phyloP scores from a whole-genome alignment of 1,140 invertebrate genomes.

The Drepana arcuata region DNA sequence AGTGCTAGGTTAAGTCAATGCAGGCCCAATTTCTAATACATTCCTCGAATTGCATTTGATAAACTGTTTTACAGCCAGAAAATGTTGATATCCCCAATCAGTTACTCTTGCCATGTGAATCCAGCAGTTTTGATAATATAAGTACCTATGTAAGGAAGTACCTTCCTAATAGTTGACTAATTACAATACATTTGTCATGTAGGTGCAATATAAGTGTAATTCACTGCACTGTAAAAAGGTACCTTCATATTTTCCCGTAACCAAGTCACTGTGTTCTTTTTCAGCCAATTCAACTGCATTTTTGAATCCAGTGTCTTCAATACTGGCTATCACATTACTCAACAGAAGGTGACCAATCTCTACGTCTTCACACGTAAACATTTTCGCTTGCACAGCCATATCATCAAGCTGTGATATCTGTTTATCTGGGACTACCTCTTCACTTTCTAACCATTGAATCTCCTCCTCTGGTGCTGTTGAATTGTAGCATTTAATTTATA shows the following conservation, averaged over 20 bases:
- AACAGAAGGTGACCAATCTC: slow-evolving; percentile 67
- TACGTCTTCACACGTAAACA: slow-evolving; percentile 57
- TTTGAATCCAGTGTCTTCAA: slow-evolving; percentile 26
- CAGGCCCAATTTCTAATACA: no score
- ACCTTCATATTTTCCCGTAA: slow-evolving; percentile 83
- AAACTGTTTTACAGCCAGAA: no score
- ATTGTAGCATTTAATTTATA: background rate
- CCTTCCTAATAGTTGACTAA: slow-evolving; percentile 7
- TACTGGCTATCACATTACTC: slow-evolving; percentile 43
- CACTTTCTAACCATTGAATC: slow-evolving; percentile 48
- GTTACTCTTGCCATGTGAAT: no score
- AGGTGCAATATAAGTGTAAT: no score
- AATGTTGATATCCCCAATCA: no score
- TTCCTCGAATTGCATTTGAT: no score
- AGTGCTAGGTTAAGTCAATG: no score
- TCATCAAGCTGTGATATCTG: slow-evolving; percentile 40
- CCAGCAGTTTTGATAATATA: no score
- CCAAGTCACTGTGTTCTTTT: slow-evolving; percentile 79
- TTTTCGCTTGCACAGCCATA: slow-evolving; percentile 42
- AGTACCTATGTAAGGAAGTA: no score
- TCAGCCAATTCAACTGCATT: slow-evolving; percentile 74
- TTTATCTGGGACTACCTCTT: slow-evolving; percentile 35
- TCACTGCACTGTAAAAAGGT: no score
- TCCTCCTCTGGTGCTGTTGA: slow-evolving; percentile 17
- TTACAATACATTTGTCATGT: slow-evolving; percentile 1